phyloP scores from a whole-genome alignment of 1,140 invertebrate genomes.

The Notospermus geniculatus region DNA sequence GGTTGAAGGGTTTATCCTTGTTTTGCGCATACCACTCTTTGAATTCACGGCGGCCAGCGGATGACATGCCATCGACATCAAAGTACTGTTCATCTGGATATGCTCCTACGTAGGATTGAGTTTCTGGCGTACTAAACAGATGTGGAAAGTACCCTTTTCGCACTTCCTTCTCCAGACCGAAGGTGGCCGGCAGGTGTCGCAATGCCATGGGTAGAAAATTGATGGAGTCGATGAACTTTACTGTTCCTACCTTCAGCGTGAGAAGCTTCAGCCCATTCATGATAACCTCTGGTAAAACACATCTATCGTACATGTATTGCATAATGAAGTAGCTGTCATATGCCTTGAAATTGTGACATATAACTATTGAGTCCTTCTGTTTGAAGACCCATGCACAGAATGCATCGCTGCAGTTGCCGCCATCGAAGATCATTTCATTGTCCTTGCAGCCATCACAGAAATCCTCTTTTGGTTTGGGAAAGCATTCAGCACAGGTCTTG shows the following conservation, averaged over 20 bases:
- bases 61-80: conserved; percentile 13
- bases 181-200: conserved; percentile 16
- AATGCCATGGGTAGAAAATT: conserved; percentile 17
- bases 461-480: conserved; percentile 13
- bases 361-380: not conserved
- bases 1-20: conserved; percentile 16
- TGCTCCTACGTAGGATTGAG: conserved; percentile 15
- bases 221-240: conserved; percentile 6
- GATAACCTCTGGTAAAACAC: not conserved
- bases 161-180: conserved; percentile 12
- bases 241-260: not conserved
- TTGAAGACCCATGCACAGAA: conserved; percentile 14
- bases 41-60: conserved; percentile 11
- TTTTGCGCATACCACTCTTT: conserved; percentile 17
- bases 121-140: conserved; percentile 17
- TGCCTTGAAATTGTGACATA: not conserved
- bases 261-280: not conserved
- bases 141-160: conserved; percentile 25
- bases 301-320: not conserved
- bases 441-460: not conserved
- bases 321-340: conserved; percentile 1
- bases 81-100: conserved; percentile 15
- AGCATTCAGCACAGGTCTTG: conserved; percentile 14
- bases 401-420: not conserved
- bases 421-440: conserved; percentile 14